phyloP scores from a whole-genome alignment of 2,113 vertebrate genomes.

The Perca schrenkii region DNA sequence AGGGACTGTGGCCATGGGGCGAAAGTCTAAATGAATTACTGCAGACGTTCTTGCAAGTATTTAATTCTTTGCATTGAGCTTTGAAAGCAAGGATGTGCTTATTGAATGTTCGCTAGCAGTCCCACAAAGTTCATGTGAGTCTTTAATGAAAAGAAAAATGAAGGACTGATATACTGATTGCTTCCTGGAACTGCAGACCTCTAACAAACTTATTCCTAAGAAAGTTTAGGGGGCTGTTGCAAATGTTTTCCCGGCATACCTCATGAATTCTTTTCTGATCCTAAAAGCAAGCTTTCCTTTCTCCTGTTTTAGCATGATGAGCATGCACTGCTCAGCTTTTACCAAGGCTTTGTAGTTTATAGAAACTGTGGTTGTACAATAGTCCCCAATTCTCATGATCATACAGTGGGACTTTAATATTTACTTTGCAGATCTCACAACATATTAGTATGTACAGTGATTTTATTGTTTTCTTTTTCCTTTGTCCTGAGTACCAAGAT shows the following conservation, averaged over 20 bases:
- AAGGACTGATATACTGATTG: not conserved
- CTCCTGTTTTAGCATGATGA: not conserved
- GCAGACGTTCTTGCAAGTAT: not conserved
- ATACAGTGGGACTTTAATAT: not conserved
- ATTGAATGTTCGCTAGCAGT: not conserved
- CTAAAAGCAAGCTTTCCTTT: not conserved
- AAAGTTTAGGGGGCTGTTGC: not conserved
- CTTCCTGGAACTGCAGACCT: not conserved
- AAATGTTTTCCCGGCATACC: not conserved
- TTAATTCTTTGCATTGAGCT: not conserved
- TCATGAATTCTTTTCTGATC: not conserved
- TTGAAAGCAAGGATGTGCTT: not conserved
- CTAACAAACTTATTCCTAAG: not conserved
- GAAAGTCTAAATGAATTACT: slow-evolving; percentile 2
- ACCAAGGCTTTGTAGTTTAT: not conserved
- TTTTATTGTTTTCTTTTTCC: not conserved
- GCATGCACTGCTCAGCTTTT: not conserved
- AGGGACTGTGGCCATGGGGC: not conserved
- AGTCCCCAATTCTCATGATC: not conserved
- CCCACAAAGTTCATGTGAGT: not conserved
- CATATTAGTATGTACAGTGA: not conserved
- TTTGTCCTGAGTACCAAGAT: not conserved
- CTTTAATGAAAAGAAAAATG: not conserved
- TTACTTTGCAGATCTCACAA: not conserved
- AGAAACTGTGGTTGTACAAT: not conserved